These are phyloP conservation scores for Acanthosepion lycidas DNA, from an alignment of 2,888 invertebrate species.

Conservation along the genomic window DNA sequence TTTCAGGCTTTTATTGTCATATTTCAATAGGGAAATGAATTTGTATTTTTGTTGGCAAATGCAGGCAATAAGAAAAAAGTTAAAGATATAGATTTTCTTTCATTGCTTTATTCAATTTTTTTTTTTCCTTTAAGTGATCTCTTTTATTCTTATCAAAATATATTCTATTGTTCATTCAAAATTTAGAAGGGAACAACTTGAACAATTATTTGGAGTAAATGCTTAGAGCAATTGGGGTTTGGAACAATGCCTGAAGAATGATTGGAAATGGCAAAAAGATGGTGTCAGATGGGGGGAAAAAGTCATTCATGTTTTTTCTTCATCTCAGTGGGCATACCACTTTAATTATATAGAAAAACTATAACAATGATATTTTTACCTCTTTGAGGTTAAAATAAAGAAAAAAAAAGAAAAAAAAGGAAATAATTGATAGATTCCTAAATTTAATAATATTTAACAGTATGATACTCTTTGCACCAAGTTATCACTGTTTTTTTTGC, in stretches of 20 bases:
- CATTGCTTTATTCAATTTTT: neutral
- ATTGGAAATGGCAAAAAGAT: neutral
- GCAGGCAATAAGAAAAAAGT: neutral
- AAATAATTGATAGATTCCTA: too few species aligned
- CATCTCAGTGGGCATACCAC: neutral
- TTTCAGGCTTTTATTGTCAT: neutral
- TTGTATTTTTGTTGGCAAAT: conserved; percentile 12
- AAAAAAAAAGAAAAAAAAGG: too few species aligned
- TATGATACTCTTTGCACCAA: too few species aligned
- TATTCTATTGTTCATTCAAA: neutral
- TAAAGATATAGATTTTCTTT: neutral
- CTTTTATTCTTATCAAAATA: neutral
- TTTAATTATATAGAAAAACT: too few species aligned
- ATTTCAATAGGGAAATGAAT: neutral
- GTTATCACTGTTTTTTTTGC: too few species aligned
- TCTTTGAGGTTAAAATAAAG: too few species aligned
- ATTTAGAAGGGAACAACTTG: neutral
- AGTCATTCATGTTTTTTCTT: neutral
- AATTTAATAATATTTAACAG: too few species aligned
- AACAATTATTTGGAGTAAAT: neutral
- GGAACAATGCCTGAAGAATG: neutral
- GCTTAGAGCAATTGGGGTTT: neutral
- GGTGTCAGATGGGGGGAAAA: neutral
- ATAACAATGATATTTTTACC: too few species aligned
- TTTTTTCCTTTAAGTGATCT: neutral